Base-by-base conservation (phyloP, 2,113 vertebrate genomes). In the Callospermophilus lateralis region DNA sequence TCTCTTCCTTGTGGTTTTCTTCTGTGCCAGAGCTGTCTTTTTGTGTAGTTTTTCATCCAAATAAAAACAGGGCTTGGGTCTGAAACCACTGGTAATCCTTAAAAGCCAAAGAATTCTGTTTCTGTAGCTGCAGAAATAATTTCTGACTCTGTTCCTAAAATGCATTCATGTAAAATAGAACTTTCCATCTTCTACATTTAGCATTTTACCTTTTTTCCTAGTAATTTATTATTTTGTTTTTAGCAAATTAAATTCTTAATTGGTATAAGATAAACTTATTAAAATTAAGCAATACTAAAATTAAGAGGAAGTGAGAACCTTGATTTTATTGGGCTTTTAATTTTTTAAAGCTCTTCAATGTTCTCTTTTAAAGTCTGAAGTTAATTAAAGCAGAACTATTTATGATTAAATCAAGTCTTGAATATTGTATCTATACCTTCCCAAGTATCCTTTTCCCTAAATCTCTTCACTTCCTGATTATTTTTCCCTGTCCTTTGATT, bases 161-260 rank as follows among this genome's bases (percentile, higher is more conserved):
- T 79, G 1, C 6, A 61, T 68, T 55, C 72, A 83, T 85, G 58
- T 51, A 92, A 86, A 94, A 87, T 61, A 84, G 28, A 32, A 74
- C 84, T 93, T 94, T 89, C 39, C 22, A 22, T 87, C 68, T 42
- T 94, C 17, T 83, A 16, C 16, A 78, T 74, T 92, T 92, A 63
- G 9, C 22, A 34, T 81, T 55, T 80, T 3, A 77, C 22, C 55
- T 96, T 87, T 65, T 86, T 65, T 87, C 17, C 53, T 78, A 93
- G 22, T 85, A 8, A 73, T 88, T 90, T 80, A 84, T 70, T 58
- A 37, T 93, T 73, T 72, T 67, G 30, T 88, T 93, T 92, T 84
- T 92, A 61, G 51, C 16, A 93, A 89, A 89, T 90, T 92, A 16
- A 53, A 74, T 77, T 93, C 37, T 93, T 83, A 92, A 92, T 92